These are phyloP conservation scores for Homarus americanus DNA, from an alignment of 1,140 invertebrate genomes.

Conservation along the genomic window DNA sequence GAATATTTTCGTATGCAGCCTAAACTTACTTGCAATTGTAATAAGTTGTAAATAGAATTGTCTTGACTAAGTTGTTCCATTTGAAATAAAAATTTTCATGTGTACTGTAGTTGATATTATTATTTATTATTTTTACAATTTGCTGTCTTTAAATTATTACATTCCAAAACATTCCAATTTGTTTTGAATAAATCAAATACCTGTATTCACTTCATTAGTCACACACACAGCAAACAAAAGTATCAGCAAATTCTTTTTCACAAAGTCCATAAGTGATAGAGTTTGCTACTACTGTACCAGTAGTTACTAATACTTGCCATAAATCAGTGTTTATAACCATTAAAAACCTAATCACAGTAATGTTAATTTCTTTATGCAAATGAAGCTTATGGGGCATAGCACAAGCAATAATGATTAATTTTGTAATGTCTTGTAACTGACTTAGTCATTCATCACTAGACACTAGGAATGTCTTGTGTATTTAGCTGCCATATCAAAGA, in stretches of 20 bases:
- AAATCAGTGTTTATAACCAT: neutral
- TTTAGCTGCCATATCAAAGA: conserved; percentile 70
- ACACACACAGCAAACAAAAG: neutral
- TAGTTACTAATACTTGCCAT: neutral
- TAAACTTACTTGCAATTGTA: neutral
- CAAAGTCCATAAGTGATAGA: neutral
- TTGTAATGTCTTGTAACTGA: conserved; percentile 24
- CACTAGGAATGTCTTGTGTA: conserved; percentile 40
- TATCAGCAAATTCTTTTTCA: neutral
- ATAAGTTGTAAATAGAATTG: neutral
- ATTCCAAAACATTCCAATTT: conserved; percentile 40
- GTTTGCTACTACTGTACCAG: neutral
- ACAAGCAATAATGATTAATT: conserved; percentile 67
- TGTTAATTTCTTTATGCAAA: neutral
- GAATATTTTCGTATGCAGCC: neutral
- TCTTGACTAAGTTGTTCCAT: neutral
- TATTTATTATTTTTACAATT: neutral
- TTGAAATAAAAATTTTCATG: neutral
- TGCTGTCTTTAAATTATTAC: neutral
- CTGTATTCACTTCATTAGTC: neutral
- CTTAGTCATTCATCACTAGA: conserved; percentile 37
- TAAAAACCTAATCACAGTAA: neutral
- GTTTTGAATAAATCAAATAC: neutral
- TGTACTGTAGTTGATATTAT: neutral
- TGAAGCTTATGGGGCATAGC: conserved; percentile 47